phyloP scores from a whole-genome alignment of 2,113 vertebrate genomes.

The Trichomycterus rosablanca region DNA sequence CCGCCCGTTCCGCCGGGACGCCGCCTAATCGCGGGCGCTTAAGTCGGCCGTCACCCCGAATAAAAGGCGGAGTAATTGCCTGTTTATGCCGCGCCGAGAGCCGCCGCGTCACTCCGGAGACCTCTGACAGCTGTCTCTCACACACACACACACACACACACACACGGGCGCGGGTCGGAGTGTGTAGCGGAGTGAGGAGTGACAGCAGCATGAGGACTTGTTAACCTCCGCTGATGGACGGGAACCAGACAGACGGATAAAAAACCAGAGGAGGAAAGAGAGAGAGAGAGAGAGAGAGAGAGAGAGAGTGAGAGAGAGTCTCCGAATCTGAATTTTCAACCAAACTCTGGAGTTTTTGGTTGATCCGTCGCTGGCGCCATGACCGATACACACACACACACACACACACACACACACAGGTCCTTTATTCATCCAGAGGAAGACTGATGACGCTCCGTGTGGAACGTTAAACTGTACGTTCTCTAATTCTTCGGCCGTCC shows the following conservation, averaged over 20 bases:
- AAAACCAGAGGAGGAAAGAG: constrained; percentile 16
- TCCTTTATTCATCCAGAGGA: too few species aligned
- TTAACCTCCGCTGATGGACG: constrained; percentile 59
- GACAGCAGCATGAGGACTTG: constrained; percentile 70
- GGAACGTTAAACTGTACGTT: too few species aligned
- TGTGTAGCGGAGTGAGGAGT: constrained; percentile 46
- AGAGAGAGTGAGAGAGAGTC: too few species aligned
- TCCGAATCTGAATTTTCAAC: too few species aligned
- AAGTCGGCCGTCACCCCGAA: constrained; percentile 84
- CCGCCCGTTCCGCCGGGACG: constrained; percentile 80
- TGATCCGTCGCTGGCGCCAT: background rate
- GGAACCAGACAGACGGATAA: constrained; percentile 11
- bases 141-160: constrained; percentile 32
- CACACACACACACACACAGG: too few species aligned
- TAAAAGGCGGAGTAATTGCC: constrained; percentile 91
- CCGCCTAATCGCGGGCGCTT: constrained; percentile 89
- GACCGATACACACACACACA: background rate
- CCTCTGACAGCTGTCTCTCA: constrained; percentile 58
- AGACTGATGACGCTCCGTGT: too few species aligned
- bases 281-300: constrained; percentile 25
- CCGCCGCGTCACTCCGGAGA: constrained; percentile 59
- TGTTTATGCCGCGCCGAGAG: constrained; percentile 87
- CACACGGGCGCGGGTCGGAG: constrained; percentile 25
- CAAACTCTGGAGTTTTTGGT: too few species aligned
- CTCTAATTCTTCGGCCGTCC: too few species aligned